phyloP scores from a whole-genome alignment of 2,113 vertebrate species.

The Hippoglossus stenolepis region DNA sequence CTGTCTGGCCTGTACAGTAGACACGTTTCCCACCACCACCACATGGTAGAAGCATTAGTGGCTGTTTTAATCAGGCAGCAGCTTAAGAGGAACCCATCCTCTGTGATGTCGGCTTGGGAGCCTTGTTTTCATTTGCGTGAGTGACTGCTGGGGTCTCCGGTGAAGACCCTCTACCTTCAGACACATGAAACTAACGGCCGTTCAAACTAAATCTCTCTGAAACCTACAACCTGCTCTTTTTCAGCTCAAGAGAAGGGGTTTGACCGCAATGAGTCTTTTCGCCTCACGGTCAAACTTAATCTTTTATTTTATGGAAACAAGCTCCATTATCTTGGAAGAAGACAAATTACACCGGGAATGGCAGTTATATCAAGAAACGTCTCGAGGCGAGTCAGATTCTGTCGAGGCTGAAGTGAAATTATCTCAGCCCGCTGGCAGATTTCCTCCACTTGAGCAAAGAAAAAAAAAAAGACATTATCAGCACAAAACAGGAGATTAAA shows the following conservation, averaged over 20 bases:
- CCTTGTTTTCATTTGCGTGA: conserved; percentile 60
- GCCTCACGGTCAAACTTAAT: conserved; percentile 3
- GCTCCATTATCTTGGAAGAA: conserved; percentile 6
- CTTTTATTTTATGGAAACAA: conserved; percentile 23
- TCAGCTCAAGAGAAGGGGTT: not conserved
- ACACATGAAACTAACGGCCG: conserved; percentile 15
- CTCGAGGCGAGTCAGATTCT: not conserved
- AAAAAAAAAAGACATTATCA: conserved; percentile 44
- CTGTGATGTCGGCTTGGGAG: conserved; percentile 1
- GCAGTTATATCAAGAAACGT: conserved; percentile 3
- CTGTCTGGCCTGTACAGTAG: conserved; percentile 23
- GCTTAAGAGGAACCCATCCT: conserved; percentile 52
- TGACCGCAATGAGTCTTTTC: not conserved
- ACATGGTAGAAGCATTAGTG: conserved; percentile 67
- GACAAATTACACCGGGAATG: not conserved
- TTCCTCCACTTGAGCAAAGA: conserved; percentile 34
- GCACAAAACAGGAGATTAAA: conserved; percentile 42
- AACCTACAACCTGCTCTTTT: conserved; percentile 13
- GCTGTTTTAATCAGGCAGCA: conserved; percentile 70
- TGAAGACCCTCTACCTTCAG: conserved; percentile 33
- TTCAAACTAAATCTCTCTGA: conserved; percentile 61
- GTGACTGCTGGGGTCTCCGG: conserved; percentile 44
- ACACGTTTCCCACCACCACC: conserved; percentile 20
- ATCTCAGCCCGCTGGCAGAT: conserved; percentile 20
- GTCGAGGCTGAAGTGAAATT: conserved; percentile 4